Conservation (phyloP, 23 tunicate genomes). For the Styela plicata region DNA sequence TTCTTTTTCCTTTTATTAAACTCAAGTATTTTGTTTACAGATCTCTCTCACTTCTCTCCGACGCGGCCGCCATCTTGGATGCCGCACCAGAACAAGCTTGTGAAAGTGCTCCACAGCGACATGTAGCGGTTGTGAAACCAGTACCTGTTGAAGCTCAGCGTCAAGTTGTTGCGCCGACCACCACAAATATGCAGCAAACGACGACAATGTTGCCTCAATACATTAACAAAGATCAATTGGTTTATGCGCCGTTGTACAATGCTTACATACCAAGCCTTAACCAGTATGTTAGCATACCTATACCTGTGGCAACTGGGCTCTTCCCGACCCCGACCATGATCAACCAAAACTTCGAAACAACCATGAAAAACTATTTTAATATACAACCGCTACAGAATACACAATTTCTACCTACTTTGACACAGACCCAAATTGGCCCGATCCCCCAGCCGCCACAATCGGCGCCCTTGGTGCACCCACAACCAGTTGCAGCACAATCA, state of each 20-base stretch:
- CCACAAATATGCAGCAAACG: not conserved
- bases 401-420: not conserved
- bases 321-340: not conserved
- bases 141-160: not conserved
- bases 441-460: not conserved
- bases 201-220: not conserved
- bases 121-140: slow-evolving; percentile 16
- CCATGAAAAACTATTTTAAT: not conserved
- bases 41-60: slow-evolving; percentile 16
- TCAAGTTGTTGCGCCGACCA: not conserved
- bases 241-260: slow-evolving; percentile 18
- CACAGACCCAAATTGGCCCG: not conserved
- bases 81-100: not conserved
- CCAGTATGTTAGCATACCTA: slow-evolving; percentile 14
- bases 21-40: not conserved
- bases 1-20: not conserved
- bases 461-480: not conserved
- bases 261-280: slow-evolving; percentile 10
- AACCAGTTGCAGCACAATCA: not conserved
- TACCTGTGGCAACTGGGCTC: not conserved
- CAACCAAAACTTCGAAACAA: not conserved
- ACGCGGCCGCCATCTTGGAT: slow-evolving; percentile 16
- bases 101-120: slow-evolving; percentile 10
- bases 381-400: not conserved
- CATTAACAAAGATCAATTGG: not conserved